Conservation (phyloP, 2,797 vertebrate species). For the Synaphobranchus kaupii region DNA sequence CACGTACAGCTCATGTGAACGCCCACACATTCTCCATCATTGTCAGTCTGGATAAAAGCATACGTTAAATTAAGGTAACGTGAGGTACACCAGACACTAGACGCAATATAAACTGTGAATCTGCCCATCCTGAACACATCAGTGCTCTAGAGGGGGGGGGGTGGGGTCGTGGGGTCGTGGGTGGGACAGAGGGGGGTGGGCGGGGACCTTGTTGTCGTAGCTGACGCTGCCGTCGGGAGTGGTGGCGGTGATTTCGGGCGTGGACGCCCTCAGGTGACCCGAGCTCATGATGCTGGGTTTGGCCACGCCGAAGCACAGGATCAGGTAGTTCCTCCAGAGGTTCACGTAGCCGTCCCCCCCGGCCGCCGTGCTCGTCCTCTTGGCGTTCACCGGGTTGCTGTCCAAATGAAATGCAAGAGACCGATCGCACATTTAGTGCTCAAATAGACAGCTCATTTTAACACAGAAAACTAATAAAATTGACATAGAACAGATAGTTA, state of each 20-base stretch:
- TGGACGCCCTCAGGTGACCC: constrained; percentile 93
- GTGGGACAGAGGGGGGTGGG: not conserved
- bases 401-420: not conserved
- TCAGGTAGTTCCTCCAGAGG: constrained; percentile 97
- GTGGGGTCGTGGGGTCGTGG: not conserved
- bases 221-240: constrained; percentile 94
- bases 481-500: not conserved
- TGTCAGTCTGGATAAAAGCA: too few relatives aligned
- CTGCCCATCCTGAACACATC: too few relatives aligned
- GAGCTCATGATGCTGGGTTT: constrained; percentile 99
- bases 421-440: not conserved
- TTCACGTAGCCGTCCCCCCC: constrained; percentile 90
- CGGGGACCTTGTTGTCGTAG: constrained; percentile 81
- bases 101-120: too few relatives aligned
- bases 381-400: constrained; percentile 95
- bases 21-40: too few relatives aligned
- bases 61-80: too few relatives aligned
- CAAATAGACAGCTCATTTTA: not conserved
- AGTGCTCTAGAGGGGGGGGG: not conserved
- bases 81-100: too few relatives aligned
- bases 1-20: too few relatives aligned
- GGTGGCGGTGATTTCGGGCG: constrained; percentile 95
- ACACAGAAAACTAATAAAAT: not conserved
- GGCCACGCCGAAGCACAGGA: constrained; percentile 95
- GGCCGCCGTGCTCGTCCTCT: constrained; percentile 90